Evolutionary conservation across 2,888 invertebrate genomes (phyloP), one percentile per base, ranked within the genome.

Genomic region (Leptinotarsa tumamoca): DNA sequence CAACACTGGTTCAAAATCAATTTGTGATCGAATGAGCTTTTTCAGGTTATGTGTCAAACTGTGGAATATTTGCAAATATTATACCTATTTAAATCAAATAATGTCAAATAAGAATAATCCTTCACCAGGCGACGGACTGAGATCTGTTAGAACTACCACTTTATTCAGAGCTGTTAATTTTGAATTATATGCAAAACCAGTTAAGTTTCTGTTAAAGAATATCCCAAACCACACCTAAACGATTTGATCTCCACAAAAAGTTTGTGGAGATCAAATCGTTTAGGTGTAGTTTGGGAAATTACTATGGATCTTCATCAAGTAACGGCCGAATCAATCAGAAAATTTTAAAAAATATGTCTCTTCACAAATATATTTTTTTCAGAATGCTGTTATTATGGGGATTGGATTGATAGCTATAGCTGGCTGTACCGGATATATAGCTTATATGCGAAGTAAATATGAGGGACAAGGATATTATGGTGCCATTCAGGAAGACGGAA

Each of bases 101-200:
- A 79, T 78, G 78, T 69, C 71, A 21, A 73, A 82, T 67, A 79
- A 80, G 66, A 84, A 82, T 51, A 78, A 79, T 70, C 72, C 84
- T 63, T 78, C 85, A 79, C 94, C 95, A 54, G 95, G 95, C 50
- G 95, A 95, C 84, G 96, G 96, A 3, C 89, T 96, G 71, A 90
- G 95, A 77, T 95, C 95, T 1, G 87, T 96, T 79, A 91, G 89
- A 88, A 93, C 95, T 18, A 94, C 95, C 4, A 92, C 90, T 81
- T 90, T 95, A 50, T 98, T 98, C 87, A 91, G 94, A 85, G 91
- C 93, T 49, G 90, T 96, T 0, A 98, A 98, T 89, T 97, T 95
- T 89, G 97, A 98, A 89, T 90, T 98, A 1, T 98, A 96, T 87
- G 92, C 94, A 0, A 96, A 94, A 89, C 97, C 96, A 77, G 97